Base-by-base conservation (phyloP, 2,888 invertebrate genomes). In the Cyaniris semiargus region DNA sequence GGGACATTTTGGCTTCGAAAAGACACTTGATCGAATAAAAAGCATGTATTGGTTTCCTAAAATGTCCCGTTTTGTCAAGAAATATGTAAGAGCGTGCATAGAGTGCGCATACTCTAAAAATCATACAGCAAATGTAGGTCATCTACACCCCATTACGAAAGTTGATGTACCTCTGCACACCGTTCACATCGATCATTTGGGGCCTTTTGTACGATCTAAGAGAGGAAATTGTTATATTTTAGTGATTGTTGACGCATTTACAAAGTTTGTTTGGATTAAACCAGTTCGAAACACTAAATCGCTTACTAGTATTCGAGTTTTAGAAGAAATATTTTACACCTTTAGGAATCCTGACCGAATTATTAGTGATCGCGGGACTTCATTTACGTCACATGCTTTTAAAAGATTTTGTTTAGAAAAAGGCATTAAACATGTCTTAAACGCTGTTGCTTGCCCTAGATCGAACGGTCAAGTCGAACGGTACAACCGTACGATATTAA, bases 1-100 rank as follows among this genome's bases (percentile, higher is more conserved):
- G 0, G 84, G 81, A 0, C 81, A 82, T 77, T 75, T 82, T 38
- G 81, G 81, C 0, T 15, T 76, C 1, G 77, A 78, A 76, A 81
- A 81, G 75, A 80, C 79, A 7, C 21, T 88, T 5, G 78, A 83
- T 7, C 79, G 82, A 34, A 78, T 89, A 10, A 78, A 80, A 58
- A 79, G 85, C 77, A 81, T 82, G n/a, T 91, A 89, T 81, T 91
- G 89, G 88, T 91, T 91, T 76, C 83, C 86, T 0, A 82, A 84
- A 13, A 88, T 90, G 88, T 81, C 82, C 70, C 76, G 80, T 0
- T 88, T 87, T 76, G 85, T 88, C 0, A 34, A 34, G 34, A 34
- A 34, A 34, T 34, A 38, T 38, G 38, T 38, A 38, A 38, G 38
- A 38, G 38, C 90, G 88, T 79, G 80, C 89, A 0, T 82, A 85